Evolutionary conservation across 2,888 invertebrate species (phyloP).

Genomic region (Eupithecia vulgata): DNA sequence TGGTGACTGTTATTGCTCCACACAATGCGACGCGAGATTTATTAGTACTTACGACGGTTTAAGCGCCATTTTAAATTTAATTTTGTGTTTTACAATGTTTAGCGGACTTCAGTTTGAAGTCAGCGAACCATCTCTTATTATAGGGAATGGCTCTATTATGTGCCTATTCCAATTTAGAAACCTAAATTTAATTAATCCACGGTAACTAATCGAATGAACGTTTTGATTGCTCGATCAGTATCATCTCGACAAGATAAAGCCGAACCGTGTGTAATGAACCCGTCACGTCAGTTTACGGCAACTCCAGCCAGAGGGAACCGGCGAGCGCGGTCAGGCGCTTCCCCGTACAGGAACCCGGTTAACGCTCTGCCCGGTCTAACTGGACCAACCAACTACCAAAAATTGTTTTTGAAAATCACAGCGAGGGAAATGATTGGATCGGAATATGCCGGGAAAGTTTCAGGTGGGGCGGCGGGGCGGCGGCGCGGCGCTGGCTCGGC

Average conservation of each 20-base stretch:
- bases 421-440: constrained; percentile 27
- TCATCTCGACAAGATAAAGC: not conserved
- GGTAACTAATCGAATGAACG: not conserved
- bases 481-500: constrained; percentile 1
- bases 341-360: constrained; percentile 21
- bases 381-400: constrained; percentile 24
- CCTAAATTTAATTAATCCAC: not conserved
- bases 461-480: constrained; percentile 21
- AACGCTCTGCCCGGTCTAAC: constrained; percentile 20
- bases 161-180: not conserved
- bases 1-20: constrained; percentile 38
- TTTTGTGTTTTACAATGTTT: not conserved
- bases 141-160: not conserved
- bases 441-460: constrained; percentile 29
- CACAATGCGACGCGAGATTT: constrained; percentile 35
- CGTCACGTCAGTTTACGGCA: constrained; percentile 12
- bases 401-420: constrained; percentile 32
- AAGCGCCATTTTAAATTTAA: constrained; percentile 25
- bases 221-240: not conserved
- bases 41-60: constrained; percentile 33
- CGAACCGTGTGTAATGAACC: constrained; percentile 11
- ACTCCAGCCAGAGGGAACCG: not conserved
- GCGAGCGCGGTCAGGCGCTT: constrained; percentile 5
- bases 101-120: not conserved
- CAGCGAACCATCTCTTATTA: not conserved